Conservation (phyloP, 1,140 invertebrate species). For the Samia ricini region DNA sequence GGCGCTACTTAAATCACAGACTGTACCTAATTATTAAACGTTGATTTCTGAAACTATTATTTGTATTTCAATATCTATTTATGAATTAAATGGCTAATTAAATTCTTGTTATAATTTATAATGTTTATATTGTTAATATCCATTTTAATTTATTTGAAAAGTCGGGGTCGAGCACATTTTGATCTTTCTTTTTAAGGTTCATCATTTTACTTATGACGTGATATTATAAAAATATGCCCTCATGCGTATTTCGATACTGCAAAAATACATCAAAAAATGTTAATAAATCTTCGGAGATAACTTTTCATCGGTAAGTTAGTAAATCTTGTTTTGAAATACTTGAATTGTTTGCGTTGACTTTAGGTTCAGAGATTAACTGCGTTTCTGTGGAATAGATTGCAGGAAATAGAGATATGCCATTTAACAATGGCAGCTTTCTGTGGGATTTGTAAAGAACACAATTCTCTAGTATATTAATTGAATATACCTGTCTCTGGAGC, state of each 20-base stretch:
- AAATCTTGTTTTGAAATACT: not conserved
- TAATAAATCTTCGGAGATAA: conserved; percentile 1
- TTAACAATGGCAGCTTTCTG: not conserved
- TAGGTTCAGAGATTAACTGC: not conserved
- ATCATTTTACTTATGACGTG: not conserved
- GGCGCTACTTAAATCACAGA: not conserved
- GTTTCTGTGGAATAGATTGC: not conserved
- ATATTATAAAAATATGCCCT: not conserved
- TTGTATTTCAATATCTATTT: too few species aligned
- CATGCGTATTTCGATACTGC: conserved; percentile 9
- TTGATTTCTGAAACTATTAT: too few species aligned
- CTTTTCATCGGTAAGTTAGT: conserved; percentile 8
- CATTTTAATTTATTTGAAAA: too few species aligned
- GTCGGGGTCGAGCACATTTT: not conserved
- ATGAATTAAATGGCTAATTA: too few species aligned
- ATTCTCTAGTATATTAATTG: not conserved
- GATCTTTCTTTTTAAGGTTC: not conserved
- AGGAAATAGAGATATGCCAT: not conserved
- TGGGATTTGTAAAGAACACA: not conserved
- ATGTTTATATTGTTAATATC: too few species aligned
- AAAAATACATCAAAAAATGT: conserved; percentile 2
- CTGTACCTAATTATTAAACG: not conserved
- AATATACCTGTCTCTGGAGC: not conserved
- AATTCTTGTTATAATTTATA: too few species aligned
- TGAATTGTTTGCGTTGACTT: not conserved